These are phyloP conservation scores for Hirudo medicinalis DNA, from an alignment of 1,140 invertebrate genomes.

Conservation along the genomic window DNA sequence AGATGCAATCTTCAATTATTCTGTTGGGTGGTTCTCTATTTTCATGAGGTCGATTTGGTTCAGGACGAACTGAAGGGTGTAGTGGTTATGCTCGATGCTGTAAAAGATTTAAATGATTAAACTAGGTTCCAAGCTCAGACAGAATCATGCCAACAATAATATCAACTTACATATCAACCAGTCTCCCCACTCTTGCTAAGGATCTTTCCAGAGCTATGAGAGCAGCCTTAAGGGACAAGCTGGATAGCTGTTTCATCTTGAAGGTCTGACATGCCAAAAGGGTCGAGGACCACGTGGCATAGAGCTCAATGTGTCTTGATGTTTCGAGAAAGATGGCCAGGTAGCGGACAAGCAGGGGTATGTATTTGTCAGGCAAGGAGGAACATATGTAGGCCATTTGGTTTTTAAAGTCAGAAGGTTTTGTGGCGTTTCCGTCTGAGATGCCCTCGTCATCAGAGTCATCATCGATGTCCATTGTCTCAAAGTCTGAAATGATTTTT, in stretches of 20 bases:
- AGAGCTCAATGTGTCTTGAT: slow-evolving; percentile 72
- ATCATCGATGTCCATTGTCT: slow-evolving; percentile 57
- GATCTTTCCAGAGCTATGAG: slow-evolving; percentile 61
- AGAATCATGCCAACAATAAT: too few species aligned
- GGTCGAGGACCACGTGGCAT: slow-evolving; percentile 61
- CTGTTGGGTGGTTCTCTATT: slow-evolving; percentile 27
- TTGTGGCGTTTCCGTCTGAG: neutral
- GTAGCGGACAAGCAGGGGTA: slow-evolving; percentile 57
- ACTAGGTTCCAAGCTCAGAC: too few species aligned
- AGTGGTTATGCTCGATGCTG: slow-evolving; percentile 39
- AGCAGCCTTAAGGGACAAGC: slow-evolving; percentile 49
- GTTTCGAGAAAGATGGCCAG: slow-evolving; percentile 57
- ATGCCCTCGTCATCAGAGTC: neutral
- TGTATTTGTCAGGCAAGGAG: slow-evolving; percentile 57
- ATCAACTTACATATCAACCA: slow-evolving; percentile 65
- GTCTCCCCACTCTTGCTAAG: slow-evolving; percentile 64
- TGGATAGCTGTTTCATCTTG: slow-evolving; percentile 43
- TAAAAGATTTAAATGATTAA: slow-evolving; percentile 19
- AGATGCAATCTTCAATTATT: slow-evolving; percentile 17
- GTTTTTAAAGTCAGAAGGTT: neutral
- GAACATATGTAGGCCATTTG: slow-evolving; percentile 40
- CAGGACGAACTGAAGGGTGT: slow-evolving; percentile 32
- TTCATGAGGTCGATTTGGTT: too few species aligned
- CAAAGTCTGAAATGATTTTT: slow-evolving; percentile 19
- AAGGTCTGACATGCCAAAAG: slow-evolving; percentile 52